Base-by-base conservation (phyloP, 2,113 vertebrate species). In the Anoura caudifer region DNA sequence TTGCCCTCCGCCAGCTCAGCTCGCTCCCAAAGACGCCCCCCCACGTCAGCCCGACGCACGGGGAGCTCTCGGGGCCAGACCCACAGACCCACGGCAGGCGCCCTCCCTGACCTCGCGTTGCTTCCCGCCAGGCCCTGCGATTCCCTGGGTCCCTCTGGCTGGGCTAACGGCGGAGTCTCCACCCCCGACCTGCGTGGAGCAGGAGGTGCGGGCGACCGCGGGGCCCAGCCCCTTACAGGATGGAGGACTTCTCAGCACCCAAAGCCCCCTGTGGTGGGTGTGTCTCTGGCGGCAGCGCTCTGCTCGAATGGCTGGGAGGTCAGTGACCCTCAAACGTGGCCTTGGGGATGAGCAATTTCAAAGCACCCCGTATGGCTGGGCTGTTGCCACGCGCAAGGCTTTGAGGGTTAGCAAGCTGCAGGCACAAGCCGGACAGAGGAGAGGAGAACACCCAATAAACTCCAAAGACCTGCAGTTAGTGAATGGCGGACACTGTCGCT, bases 251-350 rank as follows among this genome's bases (percentile, higher is more conserved):
- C n/a, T 75, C 17, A n/a, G 45, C 7, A 10, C 16, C 45, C 33
- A 50, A 47, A 17, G 4, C 16, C 3, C 4, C 4, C 2, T 15
- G 6, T 41, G 17, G 0, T 1, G 13, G 47, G 20, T 8, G 4
- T 20, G 0, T 67, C 14, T 81, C 70, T 33, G 10, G 59, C 0
- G 59, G 13, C 26, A 61, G 10, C 28, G 4, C 61, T 76, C 17
- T 73, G 17, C 22, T 12, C 61, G 50, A 24, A 31, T 28, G 8
- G 3, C 14, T 3, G 41, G 20, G 2, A 6, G 24, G 3, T 8
- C 13, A 1, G 70, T 15, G 26, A 16, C 26, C 72, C 28, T 28
- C n/a, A 65, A 72, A 52, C 63, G 17, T 8, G 8, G 16, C 54
- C 38, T 65, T 75, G 56, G n/a, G 38, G 15, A 15, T 50, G 76